Evolutionary conservation across 2,888 invertebrate species (phyloP).

Genomic region (Rhagonycha lutea): DNA sequence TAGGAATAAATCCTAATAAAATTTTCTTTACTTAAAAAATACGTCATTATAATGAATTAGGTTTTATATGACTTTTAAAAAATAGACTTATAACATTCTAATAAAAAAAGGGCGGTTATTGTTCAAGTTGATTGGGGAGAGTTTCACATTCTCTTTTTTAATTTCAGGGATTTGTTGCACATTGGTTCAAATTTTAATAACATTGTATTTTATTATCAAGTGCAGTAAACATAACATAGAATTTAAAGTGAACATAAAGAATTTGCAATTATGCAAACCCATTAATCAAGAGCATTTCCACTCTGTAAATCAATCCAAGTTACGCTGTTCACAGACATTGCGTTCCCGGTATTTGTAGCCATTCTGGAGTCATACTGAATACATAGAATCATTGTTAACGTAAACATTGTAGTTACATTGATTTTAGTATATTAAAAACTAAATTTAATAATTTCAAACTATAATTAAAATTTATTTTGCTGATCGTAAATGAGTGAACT

Average conservation of each 20-base stretch:
- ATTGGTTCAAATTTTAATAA: background rate
- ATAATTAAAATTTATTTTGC: background rate
- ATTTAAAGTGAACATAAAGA: conserved; percentile 48
- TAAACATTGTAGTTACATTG: conserved; percentile 28
- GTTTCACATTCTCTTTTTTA: background rate
- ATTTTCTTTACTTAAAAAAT: background rate
- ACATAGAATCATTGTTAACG: conserved; percentile 46
- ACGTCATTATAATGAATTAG: background rate
- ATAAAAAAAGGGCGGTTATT: background rate
- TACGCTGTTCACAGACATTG: conserved; percentile 51
- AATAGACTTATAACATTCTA: background rate
- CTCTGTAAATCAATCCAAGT: conserved; percentile 54
- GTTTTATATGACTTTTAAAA: background rate
- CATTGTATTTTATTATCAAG: background rate
- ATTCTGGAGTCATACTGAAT: conserved; percentile 42
- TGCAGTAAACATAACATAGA: conserved; percentile 16
- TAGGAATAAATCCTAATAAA: background rate
- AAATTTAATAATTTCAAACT: background rate
- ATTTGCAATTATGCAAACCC: conserved; percentile 53
- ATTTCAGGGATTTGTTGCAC: background rate
- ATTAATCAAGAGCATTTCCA: conserved; percentile 52
- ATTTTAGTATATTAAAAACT: background rate
- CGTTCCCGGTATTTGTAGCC: conserved; percentile 49
- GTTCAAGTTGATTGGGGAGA: background rate
- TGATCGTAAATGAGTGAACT: too few species aligned